Conservation (phyloP, 2,797 vertebrate species). For the Crocodylus rhombifer region DNA sequence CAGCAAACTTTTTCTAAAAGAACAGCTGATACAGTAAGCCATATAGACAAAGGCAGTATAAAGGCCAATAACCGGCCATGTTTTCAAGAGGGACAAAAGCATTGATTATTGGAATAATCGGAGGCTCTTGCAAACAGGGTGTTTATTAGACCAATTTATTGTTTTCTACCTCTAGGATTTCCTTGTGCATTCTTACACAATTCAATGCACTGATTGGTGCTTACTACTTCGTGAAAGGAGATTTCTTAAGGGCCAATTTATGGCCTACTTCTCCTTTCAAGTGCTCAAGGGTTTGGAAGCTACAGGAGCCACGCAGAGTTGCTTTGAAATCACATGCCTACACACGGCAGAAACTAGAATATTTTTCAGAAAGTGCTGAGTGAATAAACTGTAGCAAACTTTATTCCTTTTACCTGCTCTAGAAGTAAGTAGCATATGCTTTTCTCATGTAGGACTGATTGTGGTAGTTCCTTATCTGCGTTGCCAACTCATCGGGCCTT, state of each 20-base stretch:
- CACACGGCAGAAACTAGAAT: neutral
- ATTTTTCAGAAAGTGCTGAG: neutral
- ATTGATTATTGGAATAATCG: neutral
- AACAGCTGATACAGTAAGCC: rapidly evolving
- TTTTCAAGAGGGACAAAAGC: neutral
- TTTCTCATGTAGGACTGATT: neutral
- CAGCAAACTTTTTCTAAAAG: neutral
- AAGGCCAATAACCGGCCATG: neutral
- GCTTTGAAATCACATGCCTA: neutral
- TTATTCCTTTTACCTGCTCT: neutral
- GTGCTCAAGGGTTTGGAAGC: neutral
- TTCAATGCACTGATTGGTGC: no score
- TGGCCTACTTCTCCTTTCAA: no score
- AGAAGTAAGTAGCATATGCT: neutral
- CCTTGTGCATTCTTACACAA: neutral
- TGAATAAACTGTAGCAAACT: neutral
- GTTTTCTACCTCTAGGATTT: rapidly evolving
- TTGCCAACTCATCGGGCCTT: neutral
- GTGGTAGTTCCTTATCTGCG: neutral
- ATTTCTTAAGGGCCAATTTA: neutral
- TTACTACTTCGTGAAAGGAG: neutral
- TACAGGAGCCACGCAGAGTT: no score
- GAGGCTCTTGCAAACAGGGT: neutral
- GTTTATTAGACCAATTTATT: neutral
- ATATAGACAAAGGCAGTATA: neutral